Conservation (phyloP, 1,140 invertebrate genomes). For the Chlorops oryzae region DNA sequence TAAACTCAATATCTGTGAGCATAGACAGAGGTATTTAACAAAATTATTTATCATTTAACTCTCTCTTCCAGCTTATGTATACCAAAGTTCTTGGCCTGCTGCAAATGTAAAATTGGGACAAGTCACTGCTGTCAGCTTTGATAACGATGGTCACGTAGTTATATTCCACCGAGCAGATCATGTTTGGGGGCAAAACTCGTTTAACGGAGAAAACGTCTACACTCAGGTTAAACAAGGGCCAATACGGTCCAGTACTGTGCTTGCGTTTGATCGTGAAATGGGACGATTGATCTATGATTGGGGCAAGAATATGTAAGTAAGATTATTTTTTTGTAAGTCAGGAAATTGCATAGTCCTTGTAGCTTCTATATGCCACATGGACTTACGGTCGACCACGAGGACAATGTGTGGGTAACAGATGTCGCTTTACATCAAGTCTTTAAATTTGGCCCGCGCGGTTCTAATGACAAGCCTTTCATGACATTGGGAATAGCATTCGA, state of each 20-base stretch:
- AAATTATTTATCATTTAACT: slow-evolving; percentile 1
- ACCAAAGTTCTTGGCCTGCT: slow-evolving; percentile 52
- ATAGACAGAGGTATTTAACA: neutral
- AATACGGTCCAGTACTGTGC: slow-evolving; percentile 67
- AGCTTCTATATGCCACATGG: slow-evolving; percentile 94
- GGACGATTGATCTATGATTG: slow-evolving; percentile 69
- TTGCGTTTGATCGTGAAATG: slow-evolving; percentile 63
- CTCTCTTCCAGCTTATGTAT: slow-evolving; percentile 28
- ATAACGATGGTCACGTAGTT: slow-evolving; percentile 65
- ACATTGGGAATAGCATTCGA: slow-evolving; percentile 59
- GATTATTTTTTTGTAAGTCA: slow-evolving; percentile 11
- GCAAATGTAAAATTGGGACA: slow-evolving; percentile 60
- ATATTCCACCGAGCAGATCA: slow-evolving; percentile 78
- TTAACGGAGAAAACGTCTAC: slow-evolving; percentile 58
- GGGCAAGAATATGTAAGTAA: slow-evolving; percentile 70
- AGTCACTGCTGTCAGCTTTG: slow-evolving; percentile 72
- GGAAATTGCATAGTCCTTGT: neutral
- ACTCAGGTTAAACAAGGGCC: slow-evolving; percentile 56
- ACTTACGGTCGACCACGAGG: slow-evolving; percentile 72
- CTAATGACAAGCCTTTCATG: slow-evolving; percentile 43
- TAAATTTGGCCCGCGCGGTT: slow-evolving; percentile 56
- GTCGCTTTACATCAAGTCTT: slow-evolving; percentile 87
- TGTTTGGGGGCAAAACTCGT: slow-evolving; percentile 65
- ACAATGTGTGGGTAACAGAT: slow-evolving; percentile 89
- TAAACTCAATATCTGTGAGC: slow-evolving; percentile 40